These are phyloP conservation scores for Cherax destructor DNA, from an alignment of 1,140 invertebrate species.

Conservation along the genomic window DNA sequence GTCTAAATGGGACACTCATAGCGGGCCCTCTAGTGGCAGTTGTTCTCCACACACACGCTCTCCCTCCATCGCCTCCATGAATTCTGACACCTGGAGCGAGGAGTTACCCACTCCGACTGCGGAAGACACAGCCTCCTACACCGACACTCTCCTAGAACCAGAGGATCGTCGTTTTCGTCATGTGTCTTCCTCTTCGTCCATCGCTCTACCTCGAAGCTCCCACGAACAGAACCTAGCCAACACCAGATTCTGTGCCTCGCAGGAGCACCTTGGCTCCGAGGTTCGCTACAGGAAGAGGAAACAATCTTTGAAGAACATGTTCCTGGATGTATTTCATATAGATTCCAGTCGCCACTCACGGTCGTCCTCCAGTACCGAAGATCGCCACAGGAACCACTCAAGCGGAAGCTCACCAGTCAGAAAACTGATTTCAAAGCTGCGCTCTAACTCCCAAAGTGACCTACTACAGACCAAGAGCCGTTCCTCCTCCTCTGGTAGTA, in stretches of 20 bases:
- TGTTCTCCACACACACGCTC: slow-evolving; percentile 36
- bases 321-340: slow-evolving; percentile 27
- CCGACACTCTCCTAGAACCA: not conserved
- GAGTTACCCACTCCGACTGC: not conserved
- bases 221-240: not conserved
- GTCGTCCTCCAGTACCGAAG: slow-evolving; percentile 33
- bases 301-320: slow-evolving; percentile 27
- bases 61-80: slow-evolving; percentile 27
- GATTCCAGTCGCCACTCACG: not conserved
- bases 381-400: not conserved
- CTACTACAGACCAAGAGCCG: slow-evolving; percentile 16
- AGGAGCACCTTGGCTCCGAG: slow-evolving; percentile 21
- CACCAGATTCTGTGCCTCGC: slow-evolving; percentile 44
- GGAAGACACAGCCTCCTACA: not conserved
- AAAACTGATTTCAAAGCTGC: slow-evolving; percentile 35
- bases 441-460: slow-evolving; percentile 27
- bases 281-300: not conserved
- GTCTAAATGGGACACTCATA: slow-evolving; percentile 35
- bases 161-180: not conserved
- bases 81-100: slow-evolving; percentile 27
- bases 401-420: slow-evolving; percentile 18
- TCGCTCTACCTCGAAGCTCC: not conserved
- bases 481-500: slow-evolving; percentile 2
- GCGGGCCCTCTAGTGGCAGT: slow-evolving; percentile 36
- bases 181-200: slow-evolving; percentile 9